Conservation (phyloP, 2,888 invertebrate genomes). For the Phytoseiulus persimilis region DNA sequence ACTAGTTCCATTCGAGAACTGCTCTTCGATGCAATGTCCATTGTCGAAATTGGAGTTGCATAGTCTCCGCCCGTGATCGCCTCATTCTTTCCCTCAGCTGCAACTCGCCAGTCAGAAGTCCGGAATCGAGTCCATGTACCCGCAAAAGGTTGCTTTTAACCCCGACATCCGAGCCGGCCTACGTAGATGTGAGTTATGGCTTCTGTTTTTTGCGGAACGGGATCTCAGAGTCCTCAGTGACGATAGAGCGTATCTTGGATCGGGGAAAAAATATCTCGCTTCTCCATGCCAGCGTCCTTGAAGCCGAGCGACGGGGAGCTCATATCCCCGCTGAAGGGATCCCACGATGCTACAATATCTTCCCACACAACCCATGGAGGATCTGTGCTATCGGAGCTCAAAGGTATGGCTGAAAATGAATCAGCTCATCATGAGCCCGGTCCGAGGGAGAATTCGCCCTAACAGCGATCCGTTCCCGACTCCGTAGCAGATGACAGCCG, state of each 20-base stretch:
- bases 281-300: neutral
- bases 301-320: neutral
- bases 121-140: constrained; percentile 20
- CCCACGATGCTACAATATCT: neutral
- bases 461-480: neutral
- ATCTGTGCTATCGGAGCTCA: neutral
- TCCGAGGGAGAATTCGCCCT: neutral
- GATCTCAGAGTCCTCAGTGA: no score
- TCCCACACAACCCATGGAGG: neutral
- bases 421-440: no score
- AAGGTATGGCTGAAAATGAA: neutral
- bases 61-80: neutral
- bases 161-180: neutral
- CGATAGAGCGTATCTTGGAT: no score
- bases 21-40: neutral
- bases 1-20: neutral
- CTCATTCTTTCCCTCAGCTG: neutral
- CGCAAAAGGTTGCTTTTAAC: neutral
- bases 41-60: neutral
- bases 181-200: neutral
- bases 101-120: neutral
- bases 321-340: neutral
- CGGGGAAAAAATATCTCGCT: neutral
- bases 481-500: neutral
- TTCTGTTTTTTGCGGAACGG: no score